Base-by-base conservation (phyloP, 2,888 invertebrate species). In the Philhelius pedissequus region DNA sequence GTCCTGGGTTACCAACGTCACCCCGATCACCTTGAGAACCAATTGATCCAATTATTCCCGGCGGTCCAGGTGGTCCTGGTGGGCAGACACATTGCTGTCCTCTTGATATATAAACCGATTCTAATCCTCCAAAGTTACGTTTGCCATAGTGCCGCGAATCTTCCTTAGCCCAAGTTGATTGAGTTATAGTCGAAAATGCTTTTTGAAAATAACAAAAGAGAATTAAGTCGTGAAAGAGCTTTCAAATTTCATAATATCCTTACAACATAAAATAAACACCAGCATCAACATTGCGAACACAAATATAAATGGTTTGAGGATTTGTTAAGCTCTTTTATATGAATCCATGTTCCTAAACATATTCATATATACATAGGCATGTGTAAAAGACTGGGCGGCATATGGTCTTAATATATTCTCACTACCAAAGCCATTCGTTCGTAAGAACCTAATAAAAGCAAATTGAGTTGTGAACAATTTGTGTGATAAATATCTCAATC, bases 51-150 rank as follows among this genome's bases (percentile, higher is more conserved):
- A 27, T 18, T 8, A 27, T 11, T 2, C 86, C 86, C 18, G 74
- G 40, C 30, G 62, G 68, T 15, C 86, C 86, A 18, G 86, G 86
- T 27, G 80, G 84, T 52, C 84, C 86, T 11, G 84, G 86, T 45
- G 86, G 86, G 5, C 86, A 75, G 3, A 66, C 15, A 2, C 6
- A 56, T n/a, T 71, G 22, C 9, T 50, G 50, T 38, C 32, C 15
- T 3, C 13, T 13, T 9, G 40, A 66, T 40, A 60, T 13, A 30
- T 13, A 35, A 4, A 38, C 22, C 15, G 48, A 64, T 38, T 43
- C 30, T 5, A 20, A 1, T 2, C 15, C 5, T 2, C 62, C 30
- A 11, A 56, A 48, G 0, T 45, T 48, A 15, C 64, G 45, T 32
- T 45, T 6, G 18, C 20, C 45, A 43, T 13, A 20, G 4, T 13